Conservation (phyloP, 2,888 invertebrate species). For the Drosophila gaucha region DNA sequence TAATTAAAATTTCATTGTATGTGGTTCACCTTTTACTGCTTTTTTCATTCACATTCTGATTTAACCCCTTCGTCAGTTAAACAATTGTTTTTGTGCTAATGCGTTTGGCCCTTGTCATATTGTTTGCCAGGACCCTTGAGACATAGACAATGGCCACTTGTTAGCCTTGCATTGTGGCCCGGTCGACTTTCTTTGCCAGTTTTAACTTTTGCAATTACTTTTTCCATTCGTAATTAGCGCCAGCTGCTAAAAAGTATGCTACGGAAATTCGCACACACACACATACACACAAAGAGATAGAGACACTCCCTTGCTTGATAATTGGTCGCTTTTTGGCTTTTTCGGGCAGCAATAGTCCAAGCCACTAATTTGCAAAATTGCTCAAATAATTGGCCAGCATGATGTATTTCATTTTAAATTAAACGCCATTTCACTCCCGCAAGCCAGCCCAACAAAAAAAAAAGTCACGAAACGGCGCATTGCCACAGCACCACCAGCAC, state of each 20-base stretch:
- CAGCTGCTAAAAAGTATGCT: conserved; percentile 55
- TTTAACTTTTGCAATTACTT: conserved; percentile 47
- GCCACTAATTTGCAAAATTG: conserved; percentile 76
- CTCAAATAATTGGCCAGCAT: conserved; percentile 70
- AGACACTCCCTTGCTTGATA: conserved; percentile 36
- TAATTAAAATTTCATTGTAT: conserved; percentile 78
- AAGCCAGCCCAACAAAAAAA: conserved; percentile 18
- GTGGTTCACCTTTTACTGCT: conserved; percentile 61
- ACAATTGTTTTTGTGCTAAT: conserved; percentile 59
- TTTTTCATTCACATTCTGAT: conserved; percentile 55
- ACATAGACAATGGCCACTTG: conserved; percentile 62
- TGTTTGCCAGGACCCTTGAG: conserved; percentile 62
- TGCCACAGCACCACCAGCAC: conserved; percentile 31
- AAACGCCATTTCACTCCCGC: conserved; percentile 45
- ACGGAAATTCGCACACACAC: conserved; percentile 29
- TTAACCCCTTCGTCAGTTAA: conserved; percentile 61
- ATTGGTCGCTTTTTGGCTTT: conserved; percentile 56
- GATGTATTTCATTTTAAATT: conserved; percentile 71
- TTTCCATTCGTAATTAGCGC: conserved; percentile 61
- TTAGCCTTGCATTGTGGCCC: conserved; percentile 50
- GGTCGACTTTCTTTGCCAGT: conserved; percentile 29
- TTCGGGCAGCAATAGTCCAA: conserved; percentile 35
- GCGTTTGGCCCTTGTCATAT: conserved; percentile 51
- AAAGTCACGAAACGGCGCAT: conserved; percentile 5
- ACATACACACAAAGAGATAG: not conserved